Base-by-base conservation (phyloP, 2,113 vertebrate genomes). In the Neodon shergylaensis region DNA sequence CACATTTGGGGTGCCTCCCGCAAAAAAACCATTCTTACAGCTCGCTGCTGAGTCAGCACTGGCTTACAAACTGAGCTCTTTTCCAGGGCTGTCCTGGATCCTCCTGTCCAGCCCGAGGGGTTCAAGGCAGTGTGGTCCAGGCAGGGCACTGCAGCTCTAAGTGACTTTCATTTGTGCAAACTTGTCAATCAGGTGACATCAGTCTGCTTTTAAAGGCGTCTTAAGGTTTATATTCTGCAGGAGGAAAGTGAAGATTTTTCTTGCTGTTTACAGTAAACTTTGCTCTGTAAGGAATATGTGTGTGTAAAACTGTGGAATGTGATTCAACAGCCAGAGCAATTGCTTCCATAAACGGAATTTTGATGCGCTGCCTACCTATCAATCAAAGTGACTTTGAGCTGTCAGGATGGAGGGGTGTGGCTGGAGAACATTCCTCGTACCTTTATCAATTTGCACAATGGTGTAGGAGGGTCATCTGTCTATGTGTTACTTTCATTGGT, bases 21-120 rank as follows among this genome's bases (percentile, higher is more conserved):
- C 97, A 97, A 94, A 97, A 36, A 65, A 96, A 93, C 92, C 95
- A 91, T 96, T 83, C 94, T 97, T 84, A 63, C 72, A 31, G 3
- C 91, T 91, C 77, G 88, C 94, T 97, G 96, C 97, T 98, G 97
- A 97, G 86, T 97, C 83, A 1, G 96, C 96, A 88, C 36, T 84
- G 91, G 83, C 86, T 95, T 95, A 21, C 17, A 81, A 81, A 90
- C 54, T 26, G 82, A 49, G 91, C 36, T 92, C 63, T 83, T 95
- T 83, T 94, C 96, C 97, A 97, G 92, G 95, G 58, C 86, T n/a
- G 44, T 13, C 39, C 54, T 10, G 61, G 42, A 77, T 86, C 65
- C 76, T 78, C 39, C 11, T 7, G 0, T 63, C 76, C 26, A 36
- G 85, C 85, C 24, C 7, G 1, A 74, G 68, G 13, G 91, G 39